Conservation (phyloP, 2,797 vertebrate species). For the Thripadectes ignobilis region DNA sequence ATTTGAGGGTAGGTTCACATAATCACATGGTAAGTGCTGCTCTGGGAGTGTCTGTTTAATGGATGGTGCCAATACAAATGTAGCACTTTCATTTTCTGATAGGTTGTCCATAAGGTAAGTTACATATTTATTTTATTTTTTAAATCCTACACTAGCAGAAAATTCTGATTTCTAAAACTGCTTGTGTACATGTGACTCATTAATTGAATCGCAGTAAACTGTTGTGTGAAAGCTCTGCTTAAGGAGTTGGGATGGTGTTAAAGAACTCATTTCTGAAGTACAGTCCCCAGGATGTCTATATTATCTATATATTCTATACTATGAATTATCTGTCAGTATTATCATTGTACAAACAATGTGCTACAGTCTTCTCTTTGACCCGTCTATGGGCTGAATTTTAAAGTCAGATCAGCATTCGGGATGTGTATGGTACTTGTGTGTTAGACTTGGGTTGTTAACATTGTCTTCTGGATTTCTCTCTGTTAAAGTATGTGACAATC, state of each 20-base stretch:
- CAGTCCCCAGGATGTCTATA: rapidly evolving
- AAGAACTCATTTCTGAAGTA: not conserved
- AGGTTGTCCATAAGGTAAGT: not conserved
- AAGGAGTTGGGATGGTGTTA: not conserved
- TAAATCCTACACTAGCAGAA: not conserved
- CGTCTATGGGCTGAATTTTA: not conserved
- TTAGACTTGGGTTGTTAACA: not conserved
- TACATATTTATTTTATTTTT: not conserved
- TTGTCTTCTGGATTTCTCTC: not conserved
- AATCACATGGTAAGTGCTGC: not conserved
- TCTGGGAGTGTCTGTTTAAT: not conserved
- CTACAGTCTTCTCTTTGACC: not conserved
- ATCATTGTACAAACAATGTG: not conserved
- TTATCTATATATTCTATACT: too few species aligned
- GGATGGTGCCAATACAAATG: not conserved
- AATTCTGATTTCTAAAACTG: not conserved
- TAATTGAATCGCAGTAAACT: not conserved
- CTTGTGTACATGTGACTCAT: not conserved
- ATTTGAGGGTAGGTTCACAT: not conserved
- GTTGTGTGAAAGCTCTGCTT: not conserved
- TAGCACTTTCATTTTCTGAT: not conserved
- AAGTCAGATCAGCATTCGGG: not conserved
- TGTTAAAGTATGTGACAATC: not conserved
- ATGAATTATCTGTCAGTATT: not conserved
- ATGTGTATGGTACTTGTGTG: not conserved